Evolutionary conservation across 2,888 invertebrate species (phyloP), one percentile per base, ranked within the genome.

Genomic region (Acleris laterana): DNA sequence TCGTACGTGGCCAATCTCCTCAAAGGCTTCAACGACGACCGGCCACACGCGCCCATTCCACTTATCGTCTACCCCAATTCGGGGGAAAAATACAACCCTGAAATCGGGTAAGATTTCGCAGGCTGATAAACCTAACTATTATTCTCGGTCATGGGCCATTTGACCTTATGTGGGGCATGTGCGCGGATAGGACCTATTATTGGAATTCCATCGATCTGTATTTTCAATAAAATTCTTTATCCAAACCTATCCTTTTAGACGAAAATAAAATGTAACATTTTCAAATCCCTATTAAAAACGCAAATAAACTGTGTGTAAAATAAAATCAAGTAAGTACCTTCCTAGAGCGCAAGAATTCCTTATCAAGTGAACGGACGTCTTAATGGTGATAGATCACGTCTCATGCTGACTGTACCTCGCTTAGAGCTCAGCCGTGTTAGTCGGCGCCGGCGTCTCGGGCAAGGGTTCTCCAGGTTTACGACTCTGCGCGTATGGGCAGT

Each of bases 61-160:
- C 90, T 98, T 63, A 95, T 99, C 65, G 97, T 96, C 28, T 99
- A 99, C 88, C 98, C 99, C 4, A 99, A 99, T 85, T 98, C 97
- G 77, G 98, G 98, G 60, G 97, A 97, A 87, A 94, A 94, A 79
- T 97, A 96, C 92, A 94, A 94, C 76, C 94, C 95, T 62, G 93
- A 94, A 78, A 93, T 94, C 79, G 95, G 95, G 96, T 95, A 92
- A 90, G 93, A 82, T 79, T 74, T 72, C 61, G 68, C 62, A 62
- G 19, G 65, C 68, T 59, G 71, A 75, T 80, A 78, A 73, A 62
- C 49, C 57, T 32, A 50, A 68, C 64, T 66, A 61, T 66, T 61
- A 66, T 60, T 66, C 62, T 62, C 57, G 57, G 61, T 48, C 61
- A 65, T 51, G 32, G 64, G 42, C 65, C 51, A 55, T 66, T 66